These are phyloP conservation scores for Xenopus petersii DNA, from an alignment of 2,797 vertebrate species.

Conservation along the genomic window DNA sequence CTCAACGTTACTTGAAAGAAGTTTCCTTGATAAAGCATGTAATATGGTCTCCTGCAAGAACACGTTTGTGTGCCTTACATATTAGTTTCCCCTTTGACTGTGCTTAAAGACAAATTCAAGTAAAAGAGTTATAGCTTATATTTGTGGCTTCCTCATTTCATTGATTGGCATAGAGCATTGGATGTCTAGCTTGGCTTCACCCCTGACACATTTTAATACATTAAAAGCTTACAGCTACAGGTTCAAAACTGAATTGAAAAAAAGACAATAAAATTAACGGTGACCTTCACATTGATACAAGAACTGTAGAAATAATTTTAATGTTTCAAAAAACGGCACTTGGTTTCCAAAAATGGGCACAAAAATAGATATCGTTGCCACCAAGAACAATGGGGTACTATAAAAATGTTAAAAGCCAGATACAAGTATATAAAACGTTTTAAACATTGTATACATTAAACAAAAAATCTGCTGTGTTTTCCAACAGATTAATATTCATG, in stretches of 20 bases:
- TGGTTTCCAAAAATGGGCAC: conserved; percentile 85
- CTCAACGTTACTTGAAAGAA: too few species aligned
- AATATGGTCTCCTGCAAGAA: too few species aligned
- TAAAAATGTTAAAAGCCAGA: conserved; percentile 85
- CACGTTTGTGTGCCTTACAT: too few species aligned
- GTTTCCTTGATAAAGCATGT: too few species aligned
- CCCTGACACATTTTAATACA: conserved; percentile 66
- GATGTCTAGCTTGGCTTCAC: conserved; percentile 20
- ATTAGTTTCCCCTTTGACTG: too few species aligned
- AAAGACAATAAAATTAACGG: conserved; percentile 50
- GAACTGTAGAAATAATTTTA: conserved; percentile 89
- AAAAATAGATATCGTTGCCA: conserved; percentile 85
- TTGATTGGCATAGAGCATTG: neutral
- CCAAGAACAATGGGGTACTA: conserved; percentile 86
- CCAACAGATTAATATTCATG: conserved; percentile 70
- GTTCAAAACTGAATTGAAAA: conserved; percentile 76
- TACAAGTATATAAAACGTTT: conserved; percentile 85
- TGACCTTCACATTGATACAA: conserved; percentile 91
- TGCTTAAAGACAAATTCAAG: too few species aligned
- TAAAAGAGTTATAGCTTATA: too few species aligned
- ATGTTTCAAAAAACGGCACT: conserved; percentile 78
- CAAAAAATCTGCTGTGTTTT: conserved; percentile 64
- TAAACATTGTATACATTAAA: conserved; percentile 76
- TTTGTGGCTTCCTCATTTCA: too few species aligned
- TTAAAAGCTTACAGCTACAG: conserved; percentile 82